phyloP scores from a whole-genome alignment of 1,140 invertebrate genomes.

The Catajapyx aquilonaris region DNA sequence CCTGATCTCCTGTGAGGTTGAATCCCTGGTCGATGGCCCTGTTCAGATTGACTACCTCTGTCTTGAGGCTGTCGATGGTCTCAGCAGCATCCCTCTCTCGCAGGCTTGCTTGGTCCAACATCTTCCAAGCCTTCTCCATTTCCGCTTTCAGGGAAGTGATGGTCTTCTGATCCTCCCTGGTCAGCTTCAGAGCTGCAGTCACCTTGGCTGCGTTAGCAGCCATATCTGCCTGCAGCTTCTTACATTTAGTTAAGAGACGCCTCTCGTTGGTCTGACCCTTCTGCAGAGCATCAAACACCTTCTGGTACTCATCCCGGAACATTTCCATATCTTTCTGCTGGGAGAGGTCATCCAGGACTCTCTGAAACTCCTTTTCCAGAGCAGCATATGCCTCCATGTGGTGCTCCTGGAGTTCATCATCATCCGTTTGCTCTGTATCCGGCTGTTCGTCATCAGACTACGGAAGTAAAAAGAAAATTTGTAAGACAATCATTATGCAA shows the following conservation, averaged over 20 bases:
- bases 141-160: background rate
- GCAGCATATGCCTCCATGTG: no score
- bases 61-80: background rate
- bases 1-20: background rate
- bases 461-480: no score
- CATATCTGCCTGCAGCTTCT: background rate
- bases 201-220: background rate
- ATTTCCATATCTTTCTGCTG: background rate
- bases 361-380: no score
- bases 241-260: background rate
- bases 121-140: background rate
- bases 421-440: no score
- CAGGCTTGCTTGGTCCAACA: background rate
- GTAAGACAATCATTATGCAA: no score
- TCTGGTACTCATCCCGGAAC: background rate
- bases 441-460: no score
- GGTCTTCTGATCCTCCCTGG: background rate
- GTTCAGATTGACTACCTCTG: background rate
- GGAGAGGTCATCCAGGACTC: background rate
- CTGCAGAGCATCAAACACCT: background rate
- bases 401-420: no score
- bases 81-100: background rate
- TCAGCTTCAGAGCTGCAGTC: background rate
- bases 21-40: background rate
- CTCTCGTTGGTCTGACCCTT: background rate